Evolutionary conservation across 2,888 invertebrate species (phyloP), one percentile per base, ranked within the genome.

Genomic region (Xestia ashworthii): DNA sequence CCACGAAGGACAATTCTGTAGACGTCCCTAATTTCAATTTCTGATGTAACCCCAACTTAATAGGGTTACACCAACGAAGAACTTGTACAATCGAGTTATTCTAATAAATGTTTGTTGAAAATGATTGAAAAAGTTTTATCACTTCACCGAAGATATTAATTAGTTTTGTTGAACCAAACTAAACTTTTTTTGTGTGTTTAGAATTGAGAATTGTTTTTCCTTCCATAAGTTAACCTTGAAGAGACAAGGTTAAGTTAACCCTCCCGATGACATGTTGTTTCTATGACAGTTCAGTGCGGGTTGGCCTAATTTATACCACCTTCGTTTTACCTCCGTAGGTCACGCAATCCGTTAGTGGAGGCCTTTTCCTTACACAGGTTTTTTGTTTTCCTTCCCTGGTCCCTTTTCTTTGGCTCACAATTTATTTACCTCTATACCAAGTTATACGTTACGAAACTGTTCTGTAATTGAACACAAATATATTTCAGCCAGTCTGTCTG

Each of bases 281-380:
- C 86, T 86, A 88, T 90, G 91, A 90, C 91, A 89, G 90, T 86
- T 86, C 77, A 74, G 84, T 85, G 74, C 74, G 75, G 77, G 83
- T 79, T 88, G 89, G 88, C 90, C 92, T 92, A 92, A 89, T 91
- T 91, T 91, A 90, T 89, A 88, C 88, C 86, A 86, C 88, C 87
- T 91, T 89, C 86, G 80, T 79, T 86, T 92, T 89, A 91, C 90
- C 87, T 90, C 74, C 78, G 65, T 53, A 66, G 79, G 91, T 91
- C 94, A 94, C 91, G 94, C 93, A 86, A 94, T 85, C 89, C 78
- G 85, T 78, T 86, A 85, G 85, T 89, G 78, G 87, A 91, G 92
- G 93, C 81, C 67, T 91, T 93, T 93, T 92, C 92, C 91, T 91
- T 71, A 73, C 88, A 74, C 87, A 86, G 86, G 85, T 80, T 89